Evolutionary conservation across 1,140 invertebrate genomes (phyloP), one percentile per base, ranked within the genome.

Genomic region (Aradophagus sp.): DNA sequence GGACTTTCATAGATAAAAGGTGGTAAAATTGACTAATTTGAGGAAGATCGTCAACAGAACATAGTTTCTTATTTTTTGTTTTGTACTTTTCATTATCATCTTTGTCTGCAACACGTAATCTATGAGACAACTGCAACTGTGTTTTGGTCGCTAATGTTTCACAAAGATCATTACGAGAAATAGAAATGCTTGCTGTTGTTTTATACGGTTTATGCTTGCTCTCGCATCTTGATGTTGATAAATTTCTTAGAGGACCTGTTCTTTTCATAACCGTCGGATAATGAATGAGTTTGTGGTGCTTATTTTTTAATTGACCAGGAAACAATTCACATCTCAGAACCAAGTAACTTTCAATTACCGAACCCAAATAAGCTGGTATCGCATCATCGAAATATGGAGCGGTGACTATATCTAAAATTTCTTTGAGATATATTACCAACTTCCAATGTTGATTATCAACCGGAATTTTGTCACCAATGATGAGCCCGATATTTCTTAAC

Each of bases 211-310:
- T 5, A 34, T 69, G 53, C 27, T 45, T 59, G 29, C 39, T 58
- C 26, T 68, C 65, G 16, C 55, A 53, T 11, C 65, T 23, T 31
- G 61, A 47, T 2, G 55, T 59, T 12, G 38, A 44, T 19, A 68
- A 20, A 20, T 45, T 0, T 16, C 47, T 38, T 4, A 61, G 14
- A 1, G 55, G 65, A 20, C 55, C 65, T 6, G 20, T 31, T n/a
- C 29, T 38, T 31, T 12, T 34, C 47, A 68, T 68, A 0, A 53
- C 38, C 12, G 11, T 2, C 2, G 53, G 32, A 12, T 68, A 68
- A 31, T 68, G 65, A 5, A 61, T 1, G n/a, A 68, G 16, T 12
- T 45, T 17, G 27, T 68, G 65, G 12, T 68, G 55, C 12, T 59
- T 59, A 6, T 11, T 16, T 31, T 45, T 59, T 7, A 59, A 36